Percentiles rank a stretch among this genome's conserved stretches.
phyloP scores from a whole-genome alignment of 1,140 invertebrate species.

The Physella acuta region DNA sequence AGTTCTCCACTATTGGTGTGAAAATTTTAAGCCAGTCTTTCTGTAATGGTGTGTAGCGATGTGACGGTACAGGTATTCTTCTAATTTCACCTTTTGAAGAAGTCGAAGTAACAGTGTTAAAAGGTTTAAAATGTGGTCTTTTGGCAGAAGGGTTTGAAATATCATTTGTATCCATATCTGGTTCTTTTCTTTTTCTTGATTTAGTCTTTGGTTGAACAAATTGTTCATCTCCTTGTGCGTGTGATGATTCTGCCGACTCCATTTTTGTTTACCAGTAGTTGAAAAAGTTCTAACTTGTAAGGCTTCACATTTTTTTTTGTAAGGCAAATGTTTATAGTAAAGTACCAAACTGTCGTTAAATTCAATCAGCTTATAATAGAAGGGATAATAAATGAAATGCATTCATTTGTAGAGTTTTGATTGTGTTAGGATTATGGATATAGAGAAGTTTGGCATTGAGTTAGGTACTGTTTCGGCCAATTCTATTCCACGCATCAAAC shows the following conservation, averaged over 20 bases:
- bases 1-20: conserved; percentile 91
- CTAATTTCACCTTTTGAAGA: conserved; percentile 53
- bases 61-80: conserved; percentile 70
- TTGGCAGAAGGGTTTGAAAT: conserved; percentile 17
- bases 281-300: no score
- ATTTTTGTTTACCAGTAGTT: conserved; percentile 20
- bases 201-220: conserved; percentile 16
- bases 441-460: no score
- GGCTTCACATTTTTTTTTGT: no score
- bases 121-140: conserved; percentile 15
- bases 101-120: background rate
- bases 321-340: no score
- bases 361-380: no score
- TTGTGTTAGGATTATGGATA: no score
- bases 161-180: conserved; percentile 16
- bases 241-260: background rate
- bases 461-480: no score
- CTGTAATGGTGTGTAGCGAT: conserved; percentile 88
- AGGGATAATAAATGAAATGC: no score
- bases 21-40: conserved; percentile 98
- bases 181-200: conserved; percentile 21
- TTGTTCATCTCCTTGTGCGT: background rate
- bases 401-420: no score
- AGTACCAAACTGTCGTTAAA: no score
- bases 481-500: no score